Evolutionary conservation across 23 tunicate genomes (phyloP).

Genomic region (Halocynthia aurantium): DNA sequence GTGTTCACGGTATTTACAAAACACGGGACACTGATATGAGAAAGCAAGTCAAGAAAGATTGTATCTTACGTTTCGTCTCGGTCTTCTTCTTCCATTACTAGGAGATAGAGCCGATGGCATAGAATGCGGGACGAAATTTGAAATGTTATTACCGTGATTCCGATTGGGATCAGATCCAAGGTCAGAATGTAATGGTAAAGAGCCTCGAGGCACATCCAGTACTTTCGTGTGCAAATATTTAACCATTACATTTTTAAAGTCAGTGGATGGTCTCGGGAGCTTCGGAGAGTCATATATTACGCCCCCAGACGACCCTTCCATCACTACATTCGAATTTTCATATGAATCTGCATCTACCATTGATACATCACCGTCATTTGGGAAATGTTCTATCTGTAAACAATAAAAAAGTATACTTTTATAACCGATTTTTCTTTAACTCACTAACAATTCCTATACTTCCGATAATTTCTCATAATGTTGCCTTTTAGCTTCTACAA

Average conservation of each 20-base stretch:
- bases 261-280: slow-evolving; percentile 66
- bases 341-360: too few relatives aligned
- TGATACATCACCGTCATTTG: too few relatives aligned
- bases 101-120: not conserved
- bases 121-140: slow-evolving; percentile 42
- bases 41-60: too few relatives aligned
- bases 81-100: slow-evolving; percentile 20
- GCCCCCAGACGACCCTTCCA: slow-evolving; percentile 48
- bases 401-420: too few relatives aligned
- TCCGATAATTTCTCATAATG: too few relatives aligned
- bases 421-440: too few relatives aligned
- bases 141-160: slow-evolving; percentile 11
- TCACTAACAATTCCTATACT: too few relatives aligned
- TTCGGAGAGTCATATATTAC: slow-evolving; percentile 62
- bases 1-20: too few relatives aligned
- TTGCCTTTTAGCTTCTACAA: too few relatives aligned
- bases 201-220: not conserved
- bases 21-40: too few relatives aligned
- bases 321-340: too few relatives aligned
- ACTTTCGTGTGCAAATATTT: slow-evolving; percentile 24
- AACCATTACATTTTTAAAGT: slow-evolving; percentile 62
- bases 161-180: slow-evolving; percentile 35
- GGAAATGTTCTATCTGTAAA: too few relatives aligned
- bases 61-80: slow-evolving; percentile 26
- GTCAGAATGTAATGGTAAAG: slow-evolving; percentile 13